Evolutionary conservation across 1,140 invertebrate species (phyloP).

Genomic region (Musca vetustissima): DNA sequence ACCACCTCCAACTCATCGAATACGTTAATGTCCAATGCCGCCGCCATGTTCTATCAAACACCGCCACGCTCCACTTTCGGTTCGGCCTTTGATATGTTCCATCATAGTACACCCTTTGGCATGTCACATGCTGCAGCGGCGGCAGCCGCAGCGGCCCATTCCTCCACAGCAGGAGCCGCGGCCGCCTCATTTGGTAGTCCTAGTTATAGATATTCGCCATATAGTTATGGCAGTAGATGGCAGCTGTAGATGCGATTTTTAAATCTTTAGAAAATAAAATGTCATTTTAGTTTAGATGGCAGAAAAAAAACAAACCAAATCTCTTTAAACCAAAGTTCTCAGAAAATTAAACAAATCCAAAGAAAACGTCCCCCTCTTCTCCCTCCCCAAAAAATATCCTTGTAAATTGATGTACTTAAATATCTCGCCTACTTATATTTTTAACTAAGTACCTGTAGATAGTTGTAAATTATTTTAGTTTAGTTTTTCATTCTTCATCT

Average conservation of each 20-base stretch:
- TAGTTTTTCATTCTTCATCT: too few relatives aligned
- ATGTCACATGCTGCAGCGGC: conserved; percentile 42
- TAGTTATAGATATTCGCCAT: conserved; percentile 54
- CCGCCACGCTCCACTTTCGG: conserved; percentile 50
- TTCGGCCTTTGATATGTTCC: conserved; percentile 56
- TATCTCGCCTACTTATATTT: too few relatives aligned
- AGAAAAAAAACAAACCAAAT: not conserved
- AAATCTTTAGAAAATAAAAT: too few relatives aligned
- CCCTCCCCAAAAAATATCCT: too few relatives aligned
- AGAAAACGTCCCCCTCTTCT: too few relatives aligned
- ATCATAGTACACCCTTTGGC: conserved; percentile 53
- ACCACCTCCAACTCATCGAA: conserved; percentile 27
- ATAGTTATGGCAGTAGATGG: conserved; percentile 54
- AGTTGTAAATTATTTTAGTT: too few relatives aligned
- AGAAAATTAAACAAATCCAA: not conserved
- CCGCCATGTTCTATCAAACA: conserved; percentile 54
- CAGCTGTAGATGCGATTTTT: conserved; percentile 44
- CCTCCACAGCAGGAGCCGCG: conserved; percentile 34
- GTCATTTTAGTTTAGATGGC: not conserved
- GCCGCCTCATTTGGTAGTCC: conserved; percentile 49
- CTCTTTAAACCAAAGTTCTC: not conserved
- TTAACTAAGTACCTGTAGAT: too few relatives aligned
- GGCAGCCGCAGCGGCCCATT: conserved; percentile 32
- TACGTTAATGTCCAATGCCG: conserved; percentile 42
- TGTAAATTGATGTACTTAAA: conserved; percentile 3